phyloP scores from a whole-genome alignment of 2,888 invertebrate species.

The Hedychridium roseum region DNA sequence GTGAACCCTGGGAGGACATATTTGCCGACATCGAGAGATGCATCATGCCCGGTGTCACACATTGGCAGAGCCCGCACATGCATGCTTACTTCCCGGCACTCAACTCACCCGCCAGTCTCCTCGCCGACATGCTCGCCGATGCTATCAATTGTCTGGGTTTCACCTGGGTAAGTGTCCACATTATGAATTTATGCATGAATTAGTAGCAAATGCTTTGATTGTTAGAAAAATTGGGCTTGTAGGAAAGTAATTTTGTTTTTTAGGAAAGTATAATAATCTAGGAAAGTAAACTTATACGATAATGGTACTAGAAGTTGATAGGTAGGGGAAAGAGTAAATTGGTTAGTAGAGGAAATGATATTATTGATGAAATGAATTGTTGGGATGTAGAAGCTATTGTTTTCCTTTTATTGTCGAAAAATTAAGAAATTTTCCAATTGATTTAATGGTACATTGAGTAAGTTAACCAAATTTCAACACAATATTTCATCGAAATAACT shows the following conservation, averaged over 20 bases:
- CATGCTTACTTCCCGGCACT: slow-evolving; percentile 97
- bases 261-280: no score
- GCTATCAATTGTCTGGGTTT: slow-evolving; percentile 94
- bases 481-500: not conserved
- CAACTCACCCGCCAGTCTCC: slow-evolving; percentile 90
- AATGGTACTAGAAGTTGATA: no score
- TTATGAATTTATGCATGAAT: no score
- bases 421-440: not conserved
- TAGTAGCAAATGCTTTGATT: no score
- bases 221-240: no score
- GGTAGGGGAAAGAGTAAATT: no score
- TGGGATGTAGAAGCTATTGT: no score
- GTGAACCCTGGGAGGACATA: slow-evolving; percentile 91
- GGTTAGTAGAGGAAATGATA: no score
- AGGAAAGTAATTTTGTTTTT: no score
- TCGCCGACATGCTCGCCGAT: slow-evolving; percentile 96
- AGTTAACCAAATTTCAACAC: not conserved
- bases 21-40: slow-evolving; percentile 91
- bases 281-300: no score
- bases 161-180: slow-evolving; percentile 93
- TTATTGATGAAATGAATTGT: no score
- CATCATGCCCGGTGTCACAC: slow-evolving; percentile 97
- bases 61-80: slow-evolving; percentile 98
- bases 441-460: not conserved
- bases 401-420: no score